Conservation (phyloP, 2,797 vertebrate species). For the Danio kyathit region DNA sequence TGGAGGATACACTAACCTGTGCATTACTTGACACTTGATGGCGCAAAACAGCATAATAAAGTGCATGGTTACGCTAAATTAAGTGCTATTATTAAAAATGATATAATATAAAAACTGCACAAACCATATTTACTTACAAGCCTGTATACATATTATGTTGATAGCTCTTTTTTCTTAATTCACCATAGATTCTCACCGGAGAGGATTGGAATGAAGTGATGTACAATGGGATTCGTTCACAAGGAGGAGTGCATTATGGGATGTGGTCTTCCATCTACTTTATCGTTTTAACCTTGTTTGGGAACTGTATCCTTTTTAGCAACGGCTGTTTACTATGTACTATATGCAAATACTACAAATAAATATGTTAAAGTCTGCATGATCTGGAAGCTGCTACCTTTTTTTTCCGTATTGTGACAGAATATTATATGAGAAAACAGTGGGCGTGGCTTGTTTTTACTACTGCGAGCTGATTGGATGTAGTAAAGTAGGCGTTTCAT, state of each 20-base stretch:
- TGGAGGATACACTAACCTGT: too few relatives aligned
- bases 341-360: not conserved
- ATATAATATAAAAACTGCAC: not conserved
- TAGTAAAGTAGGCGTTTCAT: too few relatives aligned
- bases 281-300: constrained; percentile 97
- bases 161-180: not conserved
- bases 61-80: not conserved
- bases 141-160: constrained; percentile 35
- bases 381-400: too few relatives aligned
- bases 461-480: too few relatives aligned
- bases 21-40: too few relatives aligned
- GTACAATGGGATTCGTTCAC: constrained; percentile 97
- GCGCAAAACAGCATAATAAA: too few relatives aligned
- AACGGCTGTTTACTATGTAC: not conserved
- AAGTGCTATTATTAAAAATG: not conserved
- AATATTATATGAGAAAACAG: too few relatives aligned
- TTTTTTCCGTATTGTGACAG: too few relatives aligned
- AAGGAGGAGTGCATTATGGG: constrained; percentile 95
- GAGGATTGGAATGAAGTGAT: constrained; percentile 99
- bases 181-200: constrained; percentile 91
- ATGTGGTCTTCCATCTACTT: constrained; percentile 99
- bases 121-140: not conserved
- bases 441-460: too few relatives aligned
- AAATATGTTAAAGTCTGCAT: too few relatives aligned
- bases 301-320: constrained; percentile 93